Percentiles rank a stretch among this genome's conserved stretches.
Conservation (phyloP, 2,888 invertebrate genomes). For the Emmelina monodactyla region DNA sequence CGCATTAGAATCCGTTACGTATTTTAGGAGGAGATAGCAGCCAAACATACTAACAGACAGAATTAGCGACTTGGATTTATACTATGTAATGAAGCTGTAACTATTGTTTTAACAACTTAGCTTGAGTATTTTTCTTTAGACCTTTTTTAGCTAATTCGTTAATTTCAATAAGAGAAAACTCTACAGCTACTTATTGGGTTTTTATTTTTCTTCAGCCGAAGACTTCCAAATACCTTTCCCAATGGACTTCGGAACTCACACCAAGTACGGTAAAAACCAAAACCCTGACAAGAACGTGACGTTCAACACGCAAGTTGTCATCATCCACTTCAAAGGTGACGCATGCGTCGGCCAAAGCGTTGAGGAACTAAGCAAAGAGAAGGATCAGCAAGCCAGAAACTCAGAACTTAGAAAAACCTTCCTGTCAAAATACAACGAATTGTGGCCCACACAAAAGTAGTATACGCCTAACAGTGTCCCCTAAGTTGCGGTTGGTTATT, state of each 20-base stretch:
- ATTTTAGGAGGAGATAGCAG: no score
- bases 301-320: slow-evolving; percentile 66
- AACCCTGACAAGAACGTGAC: slow-evolving; percentile 52
- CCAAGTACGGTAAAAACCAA: slow-evolving; percentile 39
- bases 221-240: slow-evolving; percentile 33
- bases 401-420: slow-evolving; percentile 68
- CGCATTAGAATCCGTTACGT: no score
- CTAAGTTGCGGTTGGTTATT: slow-evolving; percentile 2
- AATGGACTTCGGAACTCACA: slow-evolving; percentile 38
- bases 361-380: slow-evolving; percentile 69
- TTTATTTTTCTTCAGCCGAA: slow-evolving; percentile 32
- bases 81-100: no score
- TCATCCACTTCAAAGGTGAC: slow-evolving; percentile 70
- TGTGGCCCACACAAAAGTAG: slow-evolving; percentile 54
- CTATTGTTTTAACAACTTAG: no score
- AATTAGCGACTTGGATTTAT: no score
- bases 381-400: slow-evolving; percentile 70
- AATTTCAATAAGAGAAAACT: no score
- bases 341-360: slow-evolving; percentile 59
- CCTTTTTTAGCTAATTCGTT: no score
- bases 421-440: slow-evolving; percentile 53
- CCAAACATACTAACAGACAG: no score
- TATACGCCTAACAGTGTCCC: slow-evolving; percentile 19
- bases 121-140: no score
- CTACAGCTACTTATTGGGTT: not conserved